Evolutionary conservation across 2,113 vertebrate species (phyloP).

Genomic region (Sylvia atricapilla): DNA sequence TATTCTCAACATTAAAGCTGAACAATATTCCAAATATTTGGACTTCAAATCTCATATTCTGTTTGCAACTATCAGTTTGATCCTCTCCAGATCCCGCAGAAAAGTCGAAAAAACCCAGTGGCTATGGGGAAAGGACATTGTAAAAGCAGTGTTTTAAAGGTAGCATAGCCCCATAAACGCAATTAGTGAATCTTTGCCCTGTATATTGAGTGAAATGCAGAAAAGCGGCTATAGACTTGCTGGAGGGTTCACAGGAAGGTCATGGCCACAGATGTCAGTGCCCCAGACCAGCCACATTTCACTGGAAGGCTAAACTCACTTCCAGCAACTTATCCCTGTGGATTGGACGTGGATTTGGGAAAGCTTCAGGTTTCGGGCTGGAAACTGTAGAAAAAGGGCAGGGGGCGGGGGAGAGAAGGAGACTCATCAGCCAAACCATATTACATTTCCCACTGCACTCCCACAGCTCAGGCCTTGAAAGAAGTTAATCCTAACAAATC

Average conservation of each 20-base stretch:
- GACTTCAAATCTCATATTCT: not conserved
- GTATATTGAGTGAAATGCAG: not conserved
- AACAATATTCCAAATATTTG: not conserved
- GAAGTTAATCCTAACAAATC: conserved; percentile 20
- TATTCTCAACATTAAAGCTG: not conserved
- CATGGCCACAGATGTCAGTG: not conserved
- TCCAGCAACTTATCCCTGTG: not conserved
- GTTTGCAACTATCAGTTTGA: not conserved
- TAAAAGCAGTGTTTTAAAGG: not conserved
- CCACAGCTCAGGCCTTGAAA: conserved; percentile 14
- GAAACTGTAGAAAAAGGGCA: not conserved
- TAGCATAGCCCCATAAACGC: not conserved
- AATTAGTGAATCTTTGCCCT: not conserved
- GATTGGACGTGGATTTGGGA: not conserved
- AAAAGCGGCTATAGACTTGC: not conserved
- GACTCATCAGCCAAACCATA: not conserved
- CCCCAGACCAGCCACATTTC: not conserved
- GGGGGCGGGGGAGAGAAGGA: not conserved
- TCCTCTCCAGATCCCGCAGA: not conserved
- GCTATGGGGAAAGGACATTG: not conserved
- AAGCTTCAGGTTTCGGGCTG: not conserved
- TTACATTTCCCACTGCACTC: conserved; percentile 33
- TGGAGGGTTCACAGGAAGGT: conserved; percentile 55
- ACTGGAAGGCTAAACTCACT: not conserved
- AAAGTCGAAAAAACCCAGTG: not conserved